phyloP scores from a whole-genome alignment of 2,888 invertebrate genomes.

The Gymnocheta viridis region DNA sequence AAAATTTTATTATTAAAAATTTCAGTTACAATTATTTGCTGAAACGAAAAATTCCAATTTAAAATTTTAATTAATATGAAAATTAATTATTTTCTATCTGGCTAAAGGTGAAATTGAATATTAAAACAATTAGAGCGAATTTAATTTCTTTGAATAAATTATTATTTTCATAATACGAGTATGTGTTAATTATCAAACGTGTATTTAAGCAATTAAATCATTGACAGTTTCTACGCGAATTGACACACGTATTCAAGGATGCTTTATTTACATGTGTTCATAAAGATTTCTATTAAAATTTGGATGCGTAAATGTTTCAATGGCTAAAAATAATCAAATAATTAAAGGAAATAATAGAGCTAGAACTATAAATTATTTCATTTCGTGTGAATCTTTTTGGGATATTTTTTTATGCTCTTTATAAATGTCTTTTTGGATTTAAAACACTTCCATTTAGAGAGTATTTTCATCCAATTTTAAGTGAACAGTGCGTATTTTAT shows the following conservation, averaged over 20 bases:
- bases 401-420: too few species aligned
- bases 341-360: too few species aligned
- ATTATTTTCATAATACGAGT: background rate
- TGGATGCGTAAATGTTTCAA: too few species aligned
- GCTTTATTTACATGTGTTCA: background rate
- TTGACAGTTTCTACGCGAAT: background rate
- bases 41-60: background rate
- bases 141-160: background rate
- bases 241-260: background rate
- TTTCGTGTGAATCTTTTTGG: too few species aligned
- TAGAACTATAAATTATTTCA: too few species aligned
- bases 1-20: background rate
- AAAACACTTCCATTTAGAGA: too few species aligned
- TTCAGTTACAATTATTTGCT: background rate
- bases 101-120: background rate
- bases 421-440: too few species aligned
- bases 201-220: slow-evolving; percentile 10
- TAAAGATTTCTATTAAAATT: background rate
- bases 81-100: slow-evolving; percentile 21
- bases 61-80: slow-evolving; percentile 38
- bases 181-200: slow-evolving; percentile 25
- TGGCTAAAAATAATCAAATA: too few species aligned
- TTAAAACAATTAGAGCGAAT: slow-evolving; percentile 13
- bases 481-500: too few species aligned
- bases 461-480: too few species aligned